These are phyloP conservation scores for Chaenodraco wilsoni DNA, from an alignment of 2,797 vertebrate genomes.

Conservation along the genomic window DNA sequence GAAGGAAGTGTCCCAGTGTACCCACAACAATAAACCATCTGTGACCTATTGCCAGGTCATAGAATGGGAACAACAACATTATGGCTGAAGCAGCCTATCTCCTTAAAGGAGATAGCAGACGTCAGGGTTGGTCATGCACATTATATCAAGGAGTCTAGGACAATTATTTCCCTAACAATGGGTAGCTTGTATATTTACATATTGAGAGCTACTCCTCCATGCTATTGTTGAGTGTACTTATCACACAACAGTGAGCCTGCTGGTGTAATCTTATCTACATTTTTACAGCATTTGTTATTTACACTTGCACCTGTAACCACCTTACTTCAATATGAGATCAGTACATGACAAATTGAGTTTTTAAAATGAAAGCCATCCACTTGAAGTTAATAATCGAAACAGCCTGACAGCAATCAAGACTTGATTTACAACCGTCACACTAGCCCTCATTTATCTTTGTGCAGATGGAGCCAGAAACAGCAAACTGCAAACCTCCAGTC, in stretches of 20 bases:
- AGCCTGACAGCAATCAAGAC: background rate
- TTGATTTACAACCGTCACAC: background rate
- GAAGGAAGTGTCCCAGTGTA: too few relatives aligned
- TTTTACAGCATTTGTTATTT: background rate
- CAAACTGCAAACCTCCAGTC: background rate
- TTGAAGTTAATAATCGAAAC: background rate
- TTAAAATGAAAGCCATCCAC: background rate
- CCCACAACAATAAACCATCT: too few relatives aligned
- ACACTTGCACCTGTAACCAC: background rate
- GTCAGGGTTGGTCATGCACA: too few relatives aligned
- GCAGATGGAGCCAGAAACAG: background rate
- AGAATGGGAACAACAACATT: too few relatives aligned
- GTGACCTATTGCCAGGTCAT: too few relatives aligned
- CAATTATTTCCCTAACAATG: too few relatives aligned
- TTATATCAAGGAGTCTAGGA: too few relatives aligned
- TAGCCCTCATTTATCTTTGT: background rate
- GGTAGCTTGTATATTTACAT: background rate
- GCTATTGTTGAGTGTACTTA: constrained; percentile 15
- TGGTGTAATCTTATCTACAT: constrained; percentile 11
- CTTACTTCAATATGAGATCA: background rate
- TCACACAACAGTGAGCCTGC: background rate
- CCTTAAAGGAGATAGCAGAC: too few relatives aligned
- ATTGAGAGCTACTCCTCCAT: background rate
- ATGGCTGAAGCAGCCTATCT: too few relatives aligned
- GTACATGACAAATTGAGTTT: background rate